Conservation (phyloP, 2,113 vertebrate species). For the Carassius auratus region DNA sequence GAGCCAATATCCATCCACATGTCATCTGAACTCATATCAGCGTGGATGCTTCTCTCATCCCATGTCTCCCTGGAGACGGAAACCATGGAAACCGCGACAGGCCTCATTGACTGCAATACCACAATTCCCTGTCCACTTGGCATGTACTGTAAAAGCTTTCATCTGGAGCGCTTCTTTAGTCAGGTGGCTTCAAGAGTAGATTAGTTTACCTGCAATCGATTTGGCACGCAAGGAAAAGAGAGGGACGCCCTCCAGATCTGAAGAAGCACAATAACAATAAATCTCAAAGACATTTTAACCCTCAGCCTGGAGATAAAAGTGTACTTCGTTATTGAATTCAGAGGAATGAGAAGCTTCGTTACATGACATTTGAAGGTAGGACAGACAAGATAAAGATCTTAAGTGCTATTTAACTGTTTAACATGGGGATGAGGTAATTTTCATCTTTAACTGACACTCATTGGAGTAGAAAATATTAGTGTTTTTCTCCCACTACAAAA, state of each 20-base stretch:
- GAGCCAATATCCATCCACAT: neutral
- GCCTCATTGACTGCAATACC: slow-evolving; percentile 19
- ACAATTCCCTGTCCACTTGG: slow-evolving; percentile 32
- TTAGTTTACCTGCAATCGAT: slow-evolving; percentile 42
- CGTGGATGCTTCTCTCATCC: neutral
- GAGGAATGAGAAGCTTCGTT: neutral
- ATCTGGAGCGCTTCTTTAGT: neutral
- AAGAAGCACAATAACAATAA: slow-evolving; percentile 19
- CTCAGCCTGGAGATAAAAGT: neutral
- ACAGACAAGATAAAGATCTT: neutral
- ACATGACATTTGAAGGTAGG: neutral
- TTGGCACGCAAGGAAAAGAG: neutral
- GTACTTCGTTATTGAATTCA: neutral
- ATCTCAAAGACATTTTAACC: slow-evolving; percentile 6
- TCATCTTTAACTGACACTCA: neutral
- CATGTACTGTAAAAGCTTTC: slow-evolving; percentile 27
- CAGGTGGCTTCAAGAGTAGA: slow-evolving; percentile 26
- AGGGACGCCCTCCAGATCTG: neutral
- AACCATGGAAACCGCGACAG: slow-evolving; percentile 22
- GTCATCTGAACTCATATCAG: neutral
- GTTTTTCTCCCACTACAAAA: neutral
- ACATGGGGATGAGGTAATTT: neutral
- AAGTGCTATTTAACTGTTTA: neutral
- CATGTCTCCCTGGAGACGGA: neutral
- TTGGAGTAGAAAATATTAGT: neutral